These are phyloP conservation scores for Radopholus similis DNA, from an alignment of 1,140 invertebrate species.

Conservation along the genomic window DNA sequence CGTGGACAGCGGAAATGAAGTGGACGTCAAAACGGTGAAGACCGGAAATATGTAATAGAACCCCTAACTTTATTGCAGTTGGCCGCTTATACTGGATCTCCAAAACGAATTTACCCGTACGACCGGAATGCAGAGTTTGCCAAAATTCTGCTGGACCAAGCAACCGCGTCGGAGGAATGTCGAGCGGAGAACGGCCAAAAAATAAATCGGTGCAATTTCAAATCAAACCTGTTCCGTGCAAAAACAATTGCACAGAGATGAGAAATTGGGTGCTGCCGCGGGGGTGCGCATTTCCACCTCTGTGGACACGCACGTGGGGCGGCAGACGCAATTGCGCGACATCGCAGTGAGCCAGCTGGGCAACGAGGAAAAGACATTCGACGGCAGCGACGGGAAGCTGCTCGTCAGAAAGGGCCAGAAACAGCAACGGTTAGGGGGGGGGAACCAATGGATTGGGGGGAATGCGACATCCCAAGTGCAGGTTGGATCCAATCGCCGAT, in stretches of 20 bases:
- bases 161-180: slow-evolving; percentile 21
- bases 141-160: slow-evolving; percentile 26
- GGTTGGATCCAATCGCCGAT: too few relatives aligned
- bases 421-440: slow-evolving; percentile 1
- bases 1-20: slow-evolving; percentile 45
- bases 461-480: too few relatives aligned
- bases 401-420: slow-evolving; percentile 21
- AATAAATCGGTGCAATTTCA: too few relatives aligned
- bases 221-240: not conserved
- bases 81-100: slow-evolving; percentile 39
- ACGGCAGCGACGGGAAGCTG: too few relatives aligned
- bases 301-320: not conserved
- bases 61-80: slow-evolving; percentile 8
- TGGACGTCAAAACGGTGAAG: slow-evolving; percentile 26
- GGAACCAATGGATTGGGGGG: not conserved
- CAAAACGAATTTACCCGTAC: slow-evolving; percentile 36
- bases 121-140: slow-evolving; percentile 53
- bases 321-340: slow-evolving; percentile 1
- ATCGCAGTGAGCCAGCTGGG: slow-evolving; percentile 3
- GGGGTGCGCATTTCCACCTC: not conserved
- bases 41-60: not conserved
- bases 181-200: too few relatives aligned
- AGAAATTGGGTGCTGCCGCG: not conserved
- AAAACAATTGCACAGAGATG: slow-evolving; percentile 1
- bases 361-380: slow-evolving; percentile 6